phyloP scores from a whole-genome alignment of 2,113 vertebrate species.

The Pedetes capensis region DNA sequence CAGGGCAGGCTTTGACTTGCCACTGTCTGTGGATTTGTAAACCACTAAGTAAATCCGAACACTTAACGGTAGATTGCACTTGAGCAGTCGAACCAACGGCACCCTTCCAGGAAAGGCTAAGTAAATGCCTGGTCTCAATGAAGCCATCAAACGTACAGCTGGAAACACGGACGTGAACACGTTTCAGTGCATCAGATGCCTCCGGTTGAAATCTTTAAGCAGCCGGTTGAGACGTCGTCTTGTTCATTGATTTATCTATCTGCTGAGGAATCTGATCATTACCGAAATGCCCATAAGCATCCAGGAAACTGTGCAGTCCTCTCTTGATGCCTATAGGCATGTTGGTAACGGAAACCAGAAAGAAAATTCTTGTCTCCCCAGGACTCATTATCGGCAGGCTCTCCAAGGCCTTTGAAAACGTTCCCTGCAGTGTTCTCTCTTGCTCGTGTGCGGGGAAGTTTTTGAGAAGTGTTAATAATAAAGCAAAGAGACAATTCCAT shows the following conservation, averaged over 20 bases:
- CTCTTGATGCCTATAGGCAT: not conserved
- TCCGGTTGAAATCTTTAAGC: conserved; percentile 5
- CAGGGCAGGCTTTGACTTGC: not conserved
- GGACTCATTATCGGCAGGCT: not conserved
- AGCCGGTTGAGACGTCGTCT: not conserved
- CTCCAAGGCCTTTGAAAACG: no score
- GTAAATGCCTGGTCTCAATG: conserved; percentile 27
- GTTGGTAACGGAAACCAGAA: not conserved
- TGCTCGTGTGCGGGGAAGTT: not conserved
- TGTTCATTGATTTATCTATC: conserved; percentile 56
- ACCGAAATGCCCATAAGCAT: conserved; percentile 27
- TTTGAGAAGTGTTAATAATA: not conserved
- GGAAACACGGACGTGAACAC: not conserved
- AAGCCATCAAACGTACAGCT: not conserved
- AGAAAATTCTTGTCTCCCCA: not conserved
- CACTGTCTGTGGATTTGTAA: conserved; percentile 27
- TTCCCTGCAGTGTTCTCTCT: not conserved
- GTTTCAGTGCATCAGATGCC: not conserved
- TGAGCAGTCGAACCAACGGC: not conserved
- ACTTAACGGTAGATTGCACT: conserved; percentile 25
- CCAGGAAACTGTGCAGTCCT: not conserved
- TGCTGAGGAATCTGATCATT: conserved; percentile 27
- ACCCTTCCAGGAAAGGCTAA: conserved; percentile 32
- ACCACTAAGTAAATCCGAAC: conserved; percentile 49
- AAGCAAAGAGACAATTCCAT: not conserved